Base-by-base conservation (phyloP, 1,140 invertebrate genomes). In the Zaprionus davidi region DNA sequence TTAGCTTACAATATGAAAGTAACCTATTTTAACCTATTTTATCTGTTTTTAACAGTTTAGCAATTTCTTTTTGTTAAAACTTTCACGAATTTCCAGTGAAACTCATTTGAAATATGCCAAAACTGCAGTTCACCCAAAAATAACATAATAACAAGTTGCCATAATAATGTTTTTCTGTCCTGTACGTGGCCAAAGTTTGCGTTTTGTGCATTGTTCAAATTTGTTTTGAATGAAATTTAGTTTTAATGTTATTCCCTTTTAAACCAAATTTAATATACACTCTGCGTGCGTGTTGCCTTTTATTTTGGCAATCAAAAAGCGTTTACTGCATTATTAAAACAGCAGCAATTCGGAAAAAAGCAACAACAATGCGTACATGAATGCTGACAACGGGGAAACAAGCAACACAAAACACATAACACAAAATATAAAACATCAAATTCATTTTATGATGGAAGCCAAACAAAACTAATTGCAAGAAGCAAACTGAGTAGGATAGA, bases 251-350 rank as follows among this genome's bases (percentile, higher is more conserved):
- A 34, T 59, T 71, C 56, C 58, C 49, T 71, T 38, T 34, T 36
- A 9, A 53, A 56, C 6, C 4, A 26, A 56, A 22, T 65, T 65
- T 64, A 34, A 24, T 20, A 62, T 22, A 70, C 36, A 69, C 53
- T 28, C n/a, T 38, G 51, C 53, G 22, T 13, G 22, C 38, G 36
- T 57, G 34, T 46, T 58, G 13, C 2, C 17, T 26, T 22, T 67
- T 49, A 9, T 28, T 72, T 76, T 79, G 11, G 64, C 58, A 64
- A 63, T 63, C 71, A 71, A 66, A 76, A 82, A 71, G 17, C 76
- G 72, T 77, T 87, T 79, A 65, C 63, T 87, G 65, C 74, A 76
- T 82, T 87, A 87, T 82, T 86, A 63, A 62, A 70, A 63, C 58
- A 60, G 17, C 26, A 28, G 65, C 17, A 57, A 34, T 59, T 63